A percentile compares a stretch with the other conserved stretches of the same genome.
Evolutionary conservation across 2,888 invertebrate genomes (phyloP).

Genomic region (Eurois occulta): DNA sequence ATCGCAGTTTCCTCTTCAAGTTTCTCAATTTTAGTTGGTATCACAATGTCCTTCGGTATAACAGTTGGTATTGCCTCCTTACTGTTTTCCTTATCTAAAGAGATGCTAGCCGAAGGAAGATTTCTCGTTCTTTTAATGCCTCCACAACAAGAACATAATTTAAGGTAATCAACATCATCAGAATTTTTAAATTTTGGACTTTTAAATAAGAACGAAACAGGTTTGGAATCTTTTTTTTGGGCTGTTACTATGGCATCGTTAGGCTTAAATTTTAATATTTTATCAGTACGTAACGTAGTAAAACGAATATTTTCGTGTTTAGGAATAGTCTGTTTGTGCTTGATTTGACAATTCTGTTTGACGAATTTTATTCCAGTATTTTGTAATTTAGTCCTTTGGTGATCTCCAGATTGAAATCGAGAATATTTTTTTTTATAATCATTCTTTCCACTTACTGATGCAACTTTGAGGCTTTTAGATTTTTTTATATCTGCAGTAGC

Average conservation of each 20-base stretch:
- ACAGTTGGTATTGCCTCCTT: background rate
- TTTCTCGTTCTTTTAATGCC: conserved; percentile 31
- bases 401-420: conserved; percentile 50
- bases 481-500: conserved; percentile 40
- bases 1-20: background rate
- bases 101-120: background rate
- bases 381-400: conserved; percentile 3
- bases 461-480: conserved; percentile 54
- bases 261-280: conserved; percentile 6
- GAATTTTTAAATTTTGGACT: conserved; percentile 12
- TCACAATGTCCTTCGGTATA: conserved; percentile 3
- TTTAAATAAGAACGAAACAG: conserved; percentile 33
- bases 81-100: conserved; percentile 4
- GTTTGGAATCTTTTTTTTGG: conserved; percentile 11
- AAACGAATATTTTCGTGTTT: conserved; percentile 18
- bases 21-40: conserved; percentile 5
- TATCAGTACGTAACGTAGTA: background rate
- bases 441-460: conserved; percentile 32
- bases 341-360: conserved; percentile 17
- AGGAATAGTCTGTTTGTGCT: conserved; percentile 1
- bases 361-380: background rate
- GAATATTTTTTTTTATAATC: conserved; percentile 48
- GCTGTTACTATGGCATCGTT: background rate
- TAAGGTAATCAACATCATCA: background rate
- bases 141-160: conserved; percentile 38